Base-by-base conservation (phyloP, 2,797 vertebrate genomes). In the Lepus townsendii region DNA sequence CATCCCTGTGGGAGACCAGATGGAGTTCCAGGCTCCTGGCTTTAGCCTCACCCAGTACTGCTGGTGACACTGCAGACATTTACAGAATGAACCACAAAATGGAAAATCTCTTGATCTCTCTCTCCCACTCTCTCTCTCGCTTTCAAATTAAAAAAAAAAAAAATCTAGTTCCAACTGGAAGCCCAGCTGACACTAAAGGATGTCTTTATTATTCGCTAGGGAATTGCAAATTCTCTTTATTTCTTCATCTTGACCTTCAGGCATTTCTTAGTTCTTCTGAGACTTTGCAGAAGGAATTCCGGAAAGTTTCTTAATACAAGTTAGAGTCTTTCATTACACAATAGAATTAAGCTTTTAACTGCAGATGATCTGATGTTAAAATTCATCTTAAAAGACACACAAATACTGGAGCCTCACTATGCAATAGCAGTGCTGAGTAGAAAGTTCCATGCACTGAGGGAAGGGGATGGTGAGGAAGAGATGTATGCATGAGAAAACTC, bases 221-320 rank as follows among this genome's bases (percentile, higher is more conserved):
- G 77, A 94, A 95, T 47, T 77, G 20, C 80, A n/a, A 47, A 65
- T 50, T 91, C 71, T 88, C 50, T 52, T 77, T 80, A 90, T 84
- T 93, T 93, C 86, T 90, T 96, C 73, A 96, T 92, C 88, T 69
- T 92, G 92, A 94, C 63, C 80, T 77, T 84, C 77, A 78, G 77
- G 63, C 80, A 75, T 78, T 91, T 85, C 80, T 76, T 88, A 79
- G 65, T 52, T 68, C 78, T 68, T 83, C 91, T 26, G 50, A 93
- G 69, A 86, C 52, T 87, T 79, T 57, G 26, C 75, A 88, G n/a
- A 83, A 89, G 62, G 62, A 93, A 92, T 91, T 92, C 66, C 78
- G 94, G 76, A 68, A 93, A 72, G 79, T 83, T 93, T 88, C 88
- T 85, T 90, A 91, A 96, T 73, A 77, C 38, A 88, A 85, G 69